Evolutionary conservation across 2,113 vertebrate genomes (phyloP), one percentile per base, ranked within the genome.

Genomic region (Neolamprologus caudopunctatus): DNA sequence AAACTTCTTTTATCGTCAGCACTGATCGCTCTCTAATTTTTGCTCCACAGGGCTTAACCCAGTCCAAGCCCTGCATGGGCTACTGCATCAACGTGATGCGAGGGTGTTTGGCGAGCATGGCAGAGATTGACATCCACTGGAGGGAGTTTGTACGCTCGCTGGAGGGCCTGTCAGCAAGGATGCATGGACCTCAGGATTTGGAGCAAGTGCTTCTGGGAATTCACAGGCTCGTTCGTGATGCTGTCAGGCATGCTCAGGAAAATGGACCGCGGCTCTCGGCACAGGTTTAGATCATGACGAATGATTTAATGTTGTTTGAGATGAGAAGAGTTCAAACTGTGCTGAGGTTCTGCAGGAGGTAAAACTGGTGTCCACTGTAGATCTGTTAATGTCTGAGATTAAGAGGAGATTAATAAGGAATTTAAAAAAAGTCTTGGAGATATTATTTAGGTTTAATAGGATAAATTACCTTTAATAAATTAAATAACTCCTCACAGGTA

Each of bases 51-150:
- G 97, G 97, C 6, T 93, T 97, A 92, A 96, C 89, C 5, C 83
- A 93, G 66, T 96, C 96, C 83, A 97, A 96, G 78, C 97, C 98
- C 10, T 98, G 98, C 85, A 96, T 97, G 96, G 98, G 98, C 1
- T 98, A 98, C 94, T 98, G 98, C 92, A 97, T 98, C 84, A 98
- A 97, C 0, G 96, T 98, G 40, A 75, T 97, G 66, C 94, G 97
- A 2, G 98, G 98, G 82, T 99, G 98, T 92, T 92, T 99, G 87
- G 97, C 97, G 2, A 96, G 95, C 75, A 6, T 97, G 89, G 97
- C 96, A 0, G 98, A 98, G 92, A 95, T 99, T n/a, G 97, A 98
- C 82, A 31, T 85, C 26, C 97, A 97, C 66, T 99, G 98, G 98
- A 94, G 88, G 42, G 95, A 95, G 1, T 98, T 97, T 21, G 95